Base-by-base conservation (phyloP, 1,140 invertebrate genomes). In the Drosophila pectinifera region DNA sequence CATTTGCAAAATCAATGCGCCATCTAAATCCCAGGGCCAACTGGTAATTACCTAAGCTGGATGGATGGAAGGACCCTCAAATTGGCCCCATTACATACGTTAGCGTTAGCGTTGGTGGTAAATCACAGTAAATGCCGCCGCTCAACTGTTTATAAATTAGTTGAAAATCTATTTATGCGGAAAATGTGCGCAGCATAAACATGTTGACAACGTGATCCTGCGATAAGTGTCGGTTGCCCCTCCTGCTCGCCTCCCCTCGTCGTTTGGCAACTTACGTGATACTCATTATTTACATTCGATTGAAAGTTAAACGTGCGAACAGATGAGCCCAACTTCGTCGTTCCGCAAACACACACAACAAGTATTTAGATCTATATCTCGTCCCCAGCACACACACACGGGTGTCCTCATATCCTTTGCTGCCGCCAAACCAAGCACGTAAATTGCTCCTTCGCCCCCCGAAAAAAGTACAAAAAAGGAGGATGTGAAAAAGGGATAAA, bases 201-300 rank as follows among this genome's bases (percentile, higher is more conserved):
- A 46, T 62, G 59, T 53, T 59, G 73, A 65, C 64, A 68, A 16
- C 56, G 58, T 54, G 64, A 67, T 65, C 31, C 62, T 41, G 45
- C 61, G 55, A 64, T 64, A 64, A 64, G 61, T 43, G 61, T 59
- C 62, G 14, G n/a, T n/a, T 14, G 14, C n/a, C 24, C 41, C 31
- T n/a, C 13, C n/a, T 16, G 13, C 18, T 5, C 16, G 2, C 36
- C 16, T 18, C 2, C 48, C 4, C 22, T 22, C 22, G 22, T 36
- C 49, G 49, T 53, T 42, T 64, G 69, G 59, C 58, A 83, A 59
- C 48, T 80, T 68, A 68, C 74, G 75, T 77, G 79, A 63, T 67
- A 73, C 68, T 79, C 84, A 89, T 88, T 88, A 89, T 88, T 88
- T 89, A 88, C 84, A 89, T 88, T 88, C 83, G 83, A 88, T 88